A percentile compares a stretch with the other conserved stretches of the same genome.
These are phyloP conservation scores for Bilobella aurantiaca DNA, from an alignment of 1,140 invertebrate genomes.

Conservation along the genomic window DNA sequence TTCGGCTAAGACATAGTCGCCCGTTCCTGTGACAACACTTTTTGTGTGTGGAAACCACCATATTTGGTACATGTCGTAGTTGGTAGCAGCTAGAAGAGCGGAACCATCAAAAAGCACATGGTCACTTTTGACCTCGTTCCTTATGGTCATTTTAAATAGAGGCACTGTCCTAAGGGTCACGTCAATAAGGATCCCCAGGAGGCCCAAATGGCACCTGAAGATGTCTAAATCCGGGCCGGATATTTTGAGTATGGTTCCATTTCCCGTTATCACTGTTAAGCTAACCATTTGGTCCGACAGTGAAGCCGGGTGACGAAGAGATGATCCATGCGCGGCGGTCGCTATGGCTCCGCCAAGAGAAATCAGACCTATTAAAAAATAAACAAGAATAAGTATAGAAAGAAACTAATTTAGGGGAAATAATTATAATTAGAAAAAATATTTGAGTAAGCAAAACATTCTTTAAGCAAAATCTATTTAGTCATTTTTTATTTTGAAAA, in stretches of 20 bases:
- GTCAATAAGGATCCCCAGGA: constrained; percentile 19
- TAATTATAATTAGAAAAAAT: no score
- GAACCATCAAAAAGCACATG: constrained; percentile 19
- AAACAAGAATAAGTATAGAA: no score
- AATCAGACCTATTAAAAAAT: constrained; percentile 16
- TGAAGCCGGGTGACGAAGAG: constrained; percentile 10
- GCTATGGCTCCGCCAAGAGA: constrained; percentile 24
- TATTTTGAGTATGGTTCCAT: constrained; percentile 9
- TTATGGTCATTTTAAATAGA: constrained; percentile 15
- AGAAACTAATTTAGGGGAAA: no score
- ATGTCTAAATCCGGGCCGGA: constrained; percentile 13
- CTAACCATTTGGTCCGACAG: constrained; percentile 21
- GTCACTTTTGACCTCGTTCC: constrained; percentile 10
- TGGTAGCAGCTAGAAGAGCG: constrained; percentile 5
- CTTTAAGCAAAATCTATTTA: no score
- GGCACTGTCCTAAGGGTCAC: constrained; percentile 24
- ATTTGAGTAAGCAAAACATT: no score
- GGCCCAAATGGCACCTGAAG: constrained; percentile 22
- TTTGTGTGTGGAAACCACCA: constrained; percentile 20
- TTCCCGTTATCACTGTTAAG: constrained; percentile 18
- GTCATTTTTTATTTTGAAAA: no score
- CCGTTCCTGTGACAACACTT: constrained; percentile 9
- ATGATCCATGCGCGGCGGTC: constrained; percentile 18
- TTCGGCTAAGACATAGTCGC: background rate
- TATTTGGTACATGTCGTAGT: constrained; percentile 15